phyloP scores from a whole-genome alignment of 2,888 invertebrate species.

The Eristalinus sepulchralis region DNA sequence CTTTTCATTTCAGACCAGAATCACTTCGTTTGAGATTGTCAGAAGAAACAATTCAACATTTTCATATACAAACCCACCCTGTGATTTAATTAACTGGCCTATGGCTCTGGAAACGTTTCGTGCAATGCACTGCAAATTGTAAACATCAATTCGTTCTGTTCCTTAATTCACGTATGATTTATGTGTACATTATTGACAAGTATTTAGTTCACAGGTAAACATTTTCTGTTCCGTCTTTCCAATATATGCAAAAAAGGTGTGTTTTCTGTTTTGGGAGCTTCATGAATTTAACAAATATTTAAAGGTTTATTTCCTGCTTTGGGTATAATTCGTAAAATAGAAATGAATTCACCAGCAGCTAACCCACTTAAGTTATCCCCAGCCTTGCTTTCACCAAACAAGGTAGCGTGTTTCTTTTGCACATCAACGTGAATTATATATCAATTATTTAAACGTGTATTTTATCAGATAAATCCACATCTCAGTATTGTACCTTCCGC shows the following conservation, averaged over 20 bases:
- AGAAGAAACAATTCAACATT: too few species aligned
- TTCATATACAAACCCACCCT: too few species aligned
- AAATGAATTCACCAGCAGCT: slow-evolving; percentile 24
- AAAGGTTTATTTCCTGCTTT: not conserved
- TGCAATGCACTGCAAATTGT: not conserved
- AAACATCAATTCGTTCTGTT: not conserved
- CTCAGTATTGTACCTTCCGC: slow-evolving; percentile 78
- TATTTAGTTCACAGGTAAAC: not conserved
- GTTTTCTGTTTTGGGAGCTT: not conserved
- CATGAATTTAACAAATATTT: not conserved
- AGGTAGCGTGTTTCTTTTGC: slow-evolving; percentile 5
- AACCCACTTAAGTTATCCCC: slow-evolving; percentile 9
- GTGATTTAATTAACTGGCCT: not conserved
- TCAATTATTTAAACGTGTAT: not conserved
- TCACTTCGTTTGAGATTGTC: too few species aligned
- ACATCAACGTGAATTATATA: not conserved
- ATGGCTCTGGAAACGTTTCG: not conserved
- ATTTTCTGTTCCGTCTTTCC: not conserved
- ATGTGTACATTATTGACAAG: not conserved
- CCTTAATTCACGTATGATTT: not conserved
- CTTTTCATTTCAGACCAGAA: too few species aligned
- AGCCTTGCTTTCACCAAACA: slow-evolving; percentile 44
- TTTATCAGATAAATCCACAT: slow-evolving; percentile 75
- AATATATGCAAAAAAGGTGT: not conserved
- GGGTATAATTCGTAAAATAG: too few species aligned